Evolutionary conservation across 2,797 vertebrate genomes (phyloP).

Genomic region (Strix occidentalis): DNA sequence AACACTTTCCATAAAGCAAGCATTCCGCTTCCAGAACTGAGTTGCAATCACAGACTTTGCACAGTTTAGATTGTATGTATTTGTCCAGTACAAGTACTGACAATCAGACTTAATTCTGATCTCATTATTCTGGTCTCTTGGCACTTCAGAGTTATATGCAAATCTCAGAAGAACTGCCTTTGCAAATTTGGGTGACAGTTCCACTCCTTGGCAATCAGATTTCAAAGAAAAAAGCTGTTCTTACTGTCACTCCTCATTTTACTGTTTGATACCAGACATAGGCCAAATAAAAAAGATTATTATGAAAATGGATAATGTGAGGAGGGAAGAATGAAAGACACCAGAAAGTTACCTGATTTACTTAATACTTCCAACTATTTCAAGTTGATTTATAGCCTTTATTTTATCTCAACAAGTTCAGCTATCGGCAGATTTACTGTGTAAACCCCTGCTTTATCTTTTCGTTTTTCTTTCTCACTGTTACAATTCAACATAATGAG

Average conservation of each 20-base stretch:
- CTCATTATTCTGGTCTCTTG: background rate
- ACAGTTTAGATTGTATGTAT: background rate
- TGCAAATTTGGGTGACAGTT: background rate
- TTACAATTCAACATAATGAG: background rate
- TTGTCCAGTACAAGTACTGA: background rate
- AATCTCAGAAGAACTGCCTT: background rate
- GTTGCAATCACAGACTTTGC: background rate
- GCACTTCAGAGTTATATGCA: background rate
- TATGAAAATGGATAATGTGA: background rate
- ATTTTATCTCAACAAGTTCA: background rate
- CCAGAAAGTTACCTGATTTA: background rate
- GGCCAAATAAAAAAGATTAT: background rate
- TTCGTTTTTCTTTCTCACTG: conserved; percentile 3
- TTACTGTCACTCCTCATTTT: background rate
- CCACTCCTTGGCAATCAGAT: background rate
- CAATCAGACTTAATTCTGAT: background rate
- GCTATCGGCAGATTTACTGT: background rate
- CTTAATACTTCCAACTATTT: background rate
- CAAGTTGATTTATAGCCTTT: background rate
- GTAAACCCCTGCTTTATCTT: background rate
- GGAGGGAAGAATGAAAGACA: background rate
- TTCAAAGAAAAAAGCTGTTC: background rate
- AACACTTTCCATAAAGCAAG: background rate
- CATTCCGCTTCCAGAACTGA: background rate
- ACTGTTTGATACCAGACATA: background rate